Conservation (phyloP, 2,113 vertebrate species). For the Caloenas nicobarica region DNA sequence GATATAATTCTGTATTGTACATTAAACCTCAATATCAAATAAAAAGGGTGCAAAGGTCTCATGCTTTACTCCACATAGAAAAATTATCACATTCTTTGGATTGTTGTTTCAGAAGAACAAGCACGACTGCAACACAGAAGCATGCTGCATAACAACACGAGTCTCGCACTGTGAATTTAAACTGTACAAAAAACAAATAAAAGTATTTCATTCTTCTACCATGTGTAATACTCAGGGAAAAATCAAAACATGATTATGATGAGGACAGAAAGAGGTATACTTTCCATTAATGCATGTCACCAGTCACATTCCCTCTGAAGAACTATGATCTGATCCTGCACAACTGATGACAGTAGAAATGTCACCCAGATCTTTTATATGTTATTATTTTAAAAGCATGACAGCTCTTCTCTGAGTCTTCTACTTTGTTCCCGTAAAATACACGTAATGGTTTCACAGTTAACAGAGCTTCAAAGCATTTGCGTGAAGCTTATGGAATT, state of each 20-base stretch:
- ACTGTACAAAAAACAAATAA: not conserved
- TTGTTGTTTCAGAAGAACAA: not conserved
- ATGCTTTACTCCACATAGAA: not conserved
- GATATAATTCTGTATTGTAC: not conserved
- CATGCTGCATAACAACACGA: fast-evolving
- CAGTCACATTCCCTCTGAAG: not conserved
- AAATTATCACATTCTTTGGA: not conserved
- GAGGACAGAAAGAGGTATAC: not conserved
- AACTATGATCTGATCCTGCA: not conserved
- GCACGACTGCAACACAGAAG: not conserved
- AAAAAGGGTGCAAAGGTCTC: not conserved
- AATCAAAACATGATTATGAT: not conserved
- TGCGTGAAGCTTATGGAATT: not conserved
- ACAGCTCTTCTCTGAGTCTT: not conserved
- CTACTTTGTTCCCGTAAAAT: not conserved
- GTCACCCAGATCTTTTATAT: not conserved
- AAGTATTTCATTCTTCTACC: not conserved
- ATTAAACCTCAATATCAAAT: not conserved
- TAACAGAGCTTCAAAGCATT: not conserved
- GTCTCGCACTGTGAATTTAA: not conserved
- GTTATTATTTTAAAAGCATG: not conserved
- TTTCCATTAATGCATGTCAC: not conserved
- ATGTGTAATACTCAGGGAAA: not conserved
- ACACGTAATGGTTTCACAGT: not conserved
- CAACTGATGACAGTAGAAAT: not conserved